These are phyloP conservation scores for Tragelaphus oryx DNA, from an alignment of 2,797 vertebrate species.

Conservation along the genomic window DNA sequence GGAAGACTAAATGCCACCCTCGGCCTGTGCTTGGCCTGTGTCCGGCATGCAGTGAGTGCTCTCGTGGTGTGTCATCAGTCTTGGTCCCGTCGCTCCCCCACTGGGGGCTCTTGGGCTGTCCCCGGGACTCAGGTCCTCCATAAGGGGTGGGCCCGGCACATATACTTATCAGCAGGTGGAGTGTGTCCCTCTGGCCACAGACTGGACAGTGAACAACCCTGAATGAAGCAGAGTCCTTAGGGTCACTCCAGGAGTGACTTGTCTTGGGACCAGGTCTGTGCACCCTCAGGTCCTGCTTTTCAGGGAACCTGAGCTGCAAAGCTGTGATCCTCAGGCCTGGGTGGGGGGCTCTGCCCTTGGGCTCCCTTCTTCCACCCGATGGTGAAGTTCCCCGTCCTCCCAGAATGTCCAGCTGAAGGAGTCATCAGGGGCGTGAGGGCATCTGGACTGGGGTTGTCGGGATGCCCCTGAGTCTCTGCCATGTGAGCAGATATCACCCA, in stretches of 20 bases:
- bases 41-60: neutral
- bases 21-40: no score
- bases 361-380: neutral
- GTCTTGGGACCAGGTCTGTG: neutral
- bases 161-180: accelerated
- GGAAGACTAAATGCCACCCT: neutral
- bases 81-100: accelerated
- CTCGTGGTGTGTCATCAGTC: accelerated
- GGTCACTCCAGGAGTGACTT: neutral
- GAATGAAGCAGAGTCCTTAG: neutral
- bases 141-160: neutral
- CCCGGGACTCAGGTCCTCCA: neutral
- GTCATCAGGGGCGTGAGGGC: neutral
- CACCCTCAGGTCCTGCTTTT: neutral
- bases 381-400: neutral
- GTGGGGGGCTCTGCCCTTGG: neutral
- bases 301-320: neutral
- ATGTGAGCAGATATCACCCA: neutral
- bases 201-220: neutral
- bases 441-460: neutral
- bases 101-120: neutral
- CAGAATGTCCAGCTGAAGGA: neutral
- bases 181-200: neutral
- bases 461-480: neutral
- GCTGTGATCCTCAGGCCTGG: neutral